Percentiles rank a stretch among this genome's conserved stretches.
Evolutionary conservation across 2,113 vertebrate species (phyloP).

Genomic region (Plestiodon gilberti): DNA sequence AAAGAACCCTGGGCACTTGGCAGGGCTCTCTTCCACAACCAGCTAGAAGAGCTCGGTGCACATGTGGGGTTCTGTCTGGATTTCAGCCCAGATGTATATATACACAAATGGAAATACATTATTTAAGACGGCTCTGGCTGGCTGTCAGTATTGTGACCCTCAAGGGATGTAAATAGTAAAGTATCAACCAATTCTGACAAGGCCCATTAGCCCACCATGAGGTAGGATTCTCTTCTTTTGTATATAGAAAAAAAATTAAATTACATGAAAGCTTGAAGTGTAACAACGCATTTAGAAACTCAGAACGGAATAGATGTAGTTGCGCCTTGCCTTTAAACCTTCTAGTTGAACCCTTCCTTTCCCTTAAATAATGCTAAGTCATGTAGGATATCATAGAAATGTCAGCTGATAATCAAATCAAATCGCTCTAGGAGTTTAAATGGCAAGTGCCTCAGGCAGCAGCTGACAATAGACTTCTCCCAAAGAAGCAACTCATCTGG

Average conservation of each 20-base stretch:
- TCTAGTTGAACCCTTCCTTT: slow-evolving; percentile 33
- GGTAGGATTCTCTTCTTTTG: slow-evolving; percentile 19
- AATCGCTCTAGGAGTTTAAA: slow-evolving; percentile 60
- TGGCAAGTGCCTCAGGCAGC: slow-evolving; percentile 51
- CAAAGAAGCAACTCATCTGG: slow-evolving; percentile 57
- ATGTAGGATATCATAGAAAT: slow-evolving; percentile 53
- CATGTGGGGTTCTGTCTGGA: background rate
- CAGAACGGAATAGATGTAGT: background rate
- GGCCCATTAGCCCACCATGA: background rate
- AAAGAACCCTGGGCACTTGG: background rate
- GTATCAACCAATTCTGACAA: background rate
- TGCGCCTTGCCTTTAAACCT: slow-evolving; percentile 38
- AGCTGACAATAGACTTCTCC: slow-evolving; percentile 46
- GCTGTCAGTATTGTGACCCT: background rate
- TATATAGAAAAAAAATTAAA: slow-evolving; percentile 35
- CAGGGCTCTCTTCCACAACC: background rate
- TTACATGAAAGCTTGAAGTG: slow-evolving; percentile 9
- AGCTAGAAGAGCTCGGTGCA: background rate
- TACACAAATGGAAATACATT: background rate
- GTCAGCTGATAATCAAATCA: slow-evolving; percentile 56
- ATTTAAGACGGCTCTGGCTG: background rate
- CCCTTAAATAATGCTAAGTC: slow-evolving; percentile 54
- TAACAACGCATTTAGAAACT: slow-evolving; percentile 14
- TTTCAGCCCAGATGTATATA: background rate
- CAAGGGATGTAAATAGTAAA: background rate